Evolutionary conservation across 2,888 invertebrate species (phyloP), one percentile per base, ranked within the genome.

Genomic region (Drosophila macrospina): DNA sequence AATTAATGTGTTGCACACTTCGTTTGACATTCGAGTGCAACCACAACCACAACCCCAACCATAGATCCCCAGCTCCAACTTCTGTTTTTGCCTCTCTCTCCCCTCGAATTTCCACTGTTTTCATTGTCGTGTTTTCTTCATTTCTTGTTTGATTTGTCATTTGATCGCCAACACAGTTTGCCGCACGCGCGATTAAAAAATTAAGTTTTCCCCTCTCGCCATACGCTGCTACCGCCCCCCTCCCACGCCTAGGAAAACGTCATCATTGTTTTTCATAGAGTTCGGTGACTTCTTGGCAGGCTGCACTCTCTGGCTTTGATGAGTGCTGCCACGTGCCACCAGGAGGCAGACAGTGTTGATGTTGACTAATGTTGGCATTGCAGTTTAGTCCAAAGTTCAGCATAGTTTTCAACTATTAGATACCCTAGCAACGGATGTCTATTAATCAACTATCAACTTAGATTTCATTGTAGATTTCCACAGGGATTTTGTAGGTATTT

Each of bases 1-100:
- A 72, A 85, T 89, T 90, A 90, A 90, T 89, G 88, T 89, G 85
- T 86, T 85, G 88, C 90, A 90, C 90, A 89, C 90, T 88, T 89
- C 84, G 82, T 77, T 86, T 88, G 89, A 90, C 90, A 89, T 86
- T 74, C 65, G 59, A 66, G 63, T 72, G 73, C 50, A 57, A 62
- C 41, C 54, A 42, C 51, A 13, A 15, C 65, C 57, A 24, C 39
- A 11, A 26, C 30, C 13, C 0, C 30, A 50, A 42, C 37, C 50
- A 24, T 59, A 13, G 4, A 15, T 36, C 59, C 59, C 50, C 54
- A 44, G 41, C 52, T 60, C 42, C 67, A 34, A 20, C 16, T 45
- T n/a, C 32, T 10, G 13, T 24, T 13, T n/a, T 24, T n/a, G 16
- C 20, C 3, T 52, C 45, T n/a, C 5, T 20, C 71, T 62, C 45